Base-by-base conservation (phyloP, 2,888 invertebrate species). In the Drosophila parthenogenetica region DNA sequence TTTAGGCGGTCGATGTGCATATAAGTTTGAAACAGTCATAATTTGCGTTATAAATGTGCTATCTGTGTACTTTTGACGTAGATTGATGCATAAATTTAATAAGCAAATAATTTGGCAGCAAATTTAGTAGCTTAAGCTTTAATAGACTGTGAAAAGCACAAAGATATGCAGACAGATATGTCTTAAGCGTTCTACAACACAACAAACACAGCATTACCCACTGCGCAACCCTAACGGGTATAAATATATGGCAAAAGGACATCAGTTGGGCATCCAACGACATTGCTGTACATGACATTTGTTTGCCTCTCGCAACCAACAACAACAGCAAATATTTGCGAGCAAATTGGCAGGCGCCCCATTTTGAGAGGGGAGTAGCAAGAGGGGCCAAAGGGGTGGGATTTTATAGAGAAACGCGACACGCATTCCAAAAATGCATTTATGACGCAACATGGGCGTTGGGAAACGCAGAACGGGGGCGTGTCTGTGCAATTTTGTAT, bases 371-470 rank as follows among this genome's bases (percentile, higher is more conserved):
- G 46, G 16, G 7, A 3, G 14, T 14, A 0, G 8, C 35, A 3
- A 14, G 43, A 11, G 5, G 4, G 16, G 54, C n/a, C n/a, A 0
- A 8, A 14, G 16, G 2, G 19, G 19, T 13, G 46, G 17, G 25
- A 66, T 59, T 58, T 35, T 35, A 35, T 35, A 35, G 61, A 74
- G 71, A 80, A 87, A 81, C 89, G 83, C 89, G 85, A 84, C 85
- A 87, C 89, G 83, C 83, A 84, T 89, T 66, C 73, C 68, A 73
- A 89, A 89, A 83, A 83, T 89, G 75, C 83, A 89, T 81, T 81
- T 73, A 79, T 66, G 66, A 51, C 57, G 46, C 45, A 48, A 60
- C 39, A 40, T 5, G 22, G 35, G 13, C n/a, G 14, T 8, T 11
- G 25, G 46, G 43, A 39, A 50, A n/a, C 19, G 25, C 17, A 46